These are phyloP conservation scores for Cercopithecus hamlyni DNA, from an alignment of 2,797 vertebrate genomes.

Conservation along the genomic window DNA sequence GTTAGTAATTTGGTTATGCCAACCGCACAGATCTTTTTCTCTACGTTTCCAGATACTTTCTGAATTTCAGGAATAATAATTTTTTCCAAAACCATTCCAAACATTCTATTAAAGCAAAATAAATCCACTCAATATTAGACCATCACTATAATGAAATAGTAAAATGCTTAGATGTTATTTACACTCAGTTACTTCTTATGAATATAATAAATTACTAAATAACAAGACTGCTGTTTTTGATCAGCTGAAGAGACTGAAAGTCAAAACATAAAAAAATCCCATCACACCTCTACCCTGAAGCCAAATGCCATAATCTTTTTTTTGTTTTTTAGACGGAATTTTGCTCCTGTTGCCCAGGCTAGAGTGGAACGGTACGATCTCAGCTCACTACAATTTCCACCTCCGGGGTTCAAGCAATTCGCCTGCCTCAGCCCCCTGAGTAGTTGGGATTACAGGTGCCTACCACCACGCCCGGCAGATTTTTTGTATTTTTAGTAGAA, in stretches of 20 bases:
- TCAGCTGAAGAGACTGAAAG: neutral
- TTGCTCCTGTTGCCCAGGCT: neutral
- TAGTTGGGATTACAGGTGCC: too few species aligned
- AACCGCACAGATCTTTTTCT: conserved; percentile 99
- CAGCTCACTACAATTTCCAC: neutral
- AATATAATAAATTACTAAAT: neutral
- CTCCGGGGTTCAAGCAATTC: too few species aligned
- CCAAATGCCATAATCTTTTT: too few species aligned
- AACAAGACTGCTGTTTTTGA: neutral
- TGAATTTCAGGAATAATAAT: conserved; percentile 98
- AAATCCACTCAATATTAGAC: conserved; percentile 22
- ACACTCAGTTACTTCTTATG: neutral
- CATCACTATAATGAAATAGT: neutral
- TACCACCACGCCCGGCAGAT: too few species aligned
- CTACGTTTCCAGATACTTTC: conserved; percentile 96
- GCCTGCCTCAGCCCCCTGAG: too few species aligned
- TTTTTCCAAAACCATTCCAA: conserved; percentile 99
- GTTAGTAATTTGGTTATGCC: conserved; percentile 97
- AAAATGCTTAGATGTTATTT: neutral
- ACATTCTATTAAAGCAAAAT: conserved; percentile 91
- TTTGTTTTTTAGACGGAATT: neutral
- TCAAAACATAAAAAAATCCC: neutral
- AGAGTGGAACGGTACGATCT: neutral
- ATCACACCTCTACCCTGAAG: neutral
- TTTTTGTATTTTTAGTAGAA: too few species aligned